phyloP scores from a whole-genome alignment of 2,888 invertebrate species.

The Fragum fragum region DNA sequence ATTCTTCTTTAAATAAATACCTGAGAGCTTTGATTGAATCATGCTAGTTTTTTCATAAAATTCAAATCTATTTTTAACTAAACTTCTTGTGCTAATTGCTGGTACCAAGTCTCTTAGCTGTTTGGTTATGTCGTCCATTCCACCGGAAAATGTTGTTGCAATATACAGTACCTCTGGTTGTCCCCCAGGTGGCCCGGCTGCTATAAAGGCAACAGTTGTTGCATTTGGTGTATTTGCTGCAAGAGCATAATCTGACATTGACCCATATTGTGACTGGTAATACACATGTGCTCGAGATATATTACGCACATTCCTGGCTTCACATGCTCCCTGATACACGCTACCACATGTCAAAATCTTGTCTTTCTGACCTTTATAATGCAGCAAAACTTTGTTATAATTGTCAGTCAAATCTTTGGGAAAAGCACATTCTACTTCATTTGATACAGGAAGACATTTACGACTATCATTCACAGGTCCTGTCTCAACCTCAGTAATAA shows the following conservation, averaged over 20 bases:
- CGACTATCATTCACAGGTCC: constrained; percentile 93
- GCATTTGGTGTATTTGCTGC: constrained; percentile 98
- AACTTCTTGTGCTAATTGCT: constrained; percentile 92
- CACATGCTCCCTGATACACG: constrained; percentile 83
- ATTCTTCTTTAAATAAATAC: constrained; percentile 74
- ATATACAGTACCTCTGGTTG: constrained; percentile 92
- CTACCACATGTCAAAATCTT: constrained; percentile 85
- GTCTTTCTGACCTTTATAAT: constrained; percentile 70
- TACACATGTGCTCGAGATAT: constrained; percentile 70
- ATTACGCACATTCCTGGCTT: constrained; percentile 77
- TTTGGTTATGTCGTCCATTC: constrained; percentile 66
- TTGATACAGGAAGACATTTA: constrained; percentile 90
- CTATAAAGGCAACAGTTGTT: constrained; percentile 98
- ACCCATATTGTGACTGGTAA: constrained; percentile 58
- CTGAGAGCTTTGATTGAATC: constrained; percentile 70
- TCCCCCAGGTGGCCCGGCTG: constrained; percentile 89
- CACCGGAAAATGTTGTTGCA: constrained; percentile 91
- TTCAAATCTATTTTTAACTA: constrained; percentile 70
- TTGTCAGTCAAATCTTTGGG: constrained; percentile 75
- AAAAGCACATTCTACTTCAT: constrained; percentile 64
- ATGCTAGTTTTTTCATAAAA: constrained; percentile 69
- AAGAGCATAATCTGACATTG: constrained; percentile 88
- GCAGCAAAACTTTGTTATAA: constrained; percentile 82
- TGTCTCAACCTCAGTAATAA: constrained; percentile 90
- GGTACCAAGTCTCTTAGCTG: constrained; percentile 91